Percentiles rank a stretch among this genome's conserved stretches.
Conservation (phyloP, 2,888 invertebrate species). For the Phrixothrix hirtus region DNA sequence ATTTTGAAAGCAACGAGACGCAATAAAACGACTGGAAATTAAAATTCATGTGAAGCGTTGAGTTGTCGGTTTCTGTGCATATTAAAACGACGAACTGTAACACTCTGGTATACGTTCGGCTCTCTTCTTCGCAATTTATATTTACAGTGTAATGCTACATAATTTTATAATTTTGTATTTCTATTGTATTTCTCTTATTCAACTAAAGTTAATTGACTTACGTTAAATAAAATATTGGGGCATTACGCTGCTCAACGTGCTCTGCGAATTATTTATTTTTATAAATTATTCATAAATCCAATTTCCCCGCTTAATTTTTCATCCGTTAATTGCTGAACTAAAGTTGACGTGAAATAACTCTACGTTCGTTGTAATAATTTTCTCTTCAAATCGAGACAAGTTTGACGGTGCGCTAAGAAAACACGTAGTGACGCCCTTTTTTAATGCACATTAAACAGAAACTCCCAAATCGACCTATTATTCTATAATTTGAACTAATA, state of each 20-base stretch:
- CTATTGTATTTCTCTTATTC: constrained; percentile 30
- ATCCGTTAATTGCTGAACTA: too few relatives aligned
- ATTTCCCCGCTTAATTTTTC: background rate
- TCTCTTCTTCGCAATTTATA: constrained; percentile 31
- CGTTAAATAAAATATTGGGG: constrained; percentile 19
- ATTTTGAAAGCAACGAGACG: constrained; percentile 36
- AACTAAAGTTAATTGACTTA: constrained; percentile 23
- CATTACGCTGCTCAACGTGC: constrained; percentile 1
- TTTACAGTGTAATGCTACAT: constrained; percentile 28
- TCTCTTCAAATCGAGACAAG: too few relatives aligned
- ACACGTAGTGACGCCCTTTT: too few relatives aligned
- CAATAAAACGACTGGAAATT: constrained; percentile 43
- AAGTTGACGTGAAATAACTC: too few relatives aligned
- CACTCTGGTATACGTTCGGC: constrained; percentile 19
- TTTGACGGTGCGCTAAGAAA: too few relatives aligned
- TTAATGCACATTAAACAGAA: too few relatives aligned
- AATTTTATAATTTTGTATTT: constrained; percentile 32
- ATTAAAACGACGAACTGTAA: constrained; percentile 38
- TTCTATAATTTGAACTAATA: too few relatives aligned
- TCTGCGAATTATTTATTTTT: background rate
- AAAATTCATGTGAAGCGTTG: constrained; percentile 47
- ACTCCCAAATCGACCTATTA: too few relatives aligned
- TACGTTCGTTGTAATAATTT: too few relatives aligned
- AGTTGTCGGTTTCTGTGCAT: constrained; percentile 43
- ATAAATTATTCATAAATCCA: background rate